phyloP scores from a whole-genome alignment of 2,113 vertebrate genomes.

The Spea multiplicata region DNA sequence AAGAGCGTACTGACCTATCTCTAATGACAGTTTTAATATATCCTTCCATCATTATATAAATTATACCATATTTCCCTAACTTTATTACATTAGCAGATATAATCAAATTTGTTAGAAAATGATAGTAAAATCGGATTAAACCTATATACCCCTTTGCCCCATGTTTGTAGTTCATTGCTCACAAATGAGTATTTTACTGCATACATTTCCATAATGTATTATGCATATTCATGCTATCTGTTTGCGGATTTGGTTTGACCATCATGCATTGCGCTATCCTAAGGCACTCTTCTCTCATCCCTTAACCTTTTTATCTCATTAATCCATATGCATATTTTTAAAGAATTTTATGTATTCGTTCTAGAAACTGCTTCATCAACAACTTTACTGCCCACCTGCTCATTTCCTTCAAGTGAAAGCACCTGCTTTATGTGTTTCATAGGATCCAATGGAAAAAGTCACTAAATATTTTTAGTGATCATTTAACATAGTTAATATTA shows the following conservation, averaged over 20 bases:
- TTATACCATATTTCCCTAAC: too few relatives aligned
- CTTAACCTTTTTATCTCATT: constrained; percentile 28
- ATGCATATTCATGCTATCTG: constrained; percentile 34
- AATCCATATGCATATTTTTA: constrained; percentile 32
- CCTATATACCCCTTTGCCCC: background rate
- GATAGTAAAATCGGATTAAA: too few relatives aligned
- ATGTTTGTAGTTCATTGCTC: constrained; percentile 46
- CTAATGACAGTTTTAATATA: too few relatives aligned
- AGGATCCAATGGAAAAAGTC: background rate
- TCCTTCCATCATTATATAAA: too few relatives aligned
- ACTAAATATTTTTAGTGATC: too few relatives aligned
- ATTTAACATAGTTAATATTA: background rate
- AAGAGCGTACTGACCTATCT: too few relatives aligned
- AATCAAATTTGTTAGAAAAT: too few relatives aligned
- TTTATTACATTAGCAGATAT: too few relatives aligned
- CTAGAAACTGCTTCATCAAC: constrained; percentile 7
- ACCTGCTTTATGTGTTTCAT: constrained; percentile 1
- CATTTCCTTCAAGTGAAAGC: constrained; percentile 5
- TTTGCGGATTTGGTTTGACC: constrained; percentile 17
- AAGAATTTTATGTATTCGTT: constrained; percentile 13
- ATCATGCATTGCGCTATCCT: constrained; percentile 20
- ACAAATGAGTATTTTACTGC: constrained; percentile 14
- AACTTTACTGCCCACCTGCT: constrained; percentile 12
- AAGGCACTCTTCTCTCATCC: constrained; percentile 35
- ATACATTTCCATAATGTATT: constrained; percentile 3